Base-by-base conservation (phyloP, 2,113 vertebrate genomes). In the Notiomystis cincta region DNA sequence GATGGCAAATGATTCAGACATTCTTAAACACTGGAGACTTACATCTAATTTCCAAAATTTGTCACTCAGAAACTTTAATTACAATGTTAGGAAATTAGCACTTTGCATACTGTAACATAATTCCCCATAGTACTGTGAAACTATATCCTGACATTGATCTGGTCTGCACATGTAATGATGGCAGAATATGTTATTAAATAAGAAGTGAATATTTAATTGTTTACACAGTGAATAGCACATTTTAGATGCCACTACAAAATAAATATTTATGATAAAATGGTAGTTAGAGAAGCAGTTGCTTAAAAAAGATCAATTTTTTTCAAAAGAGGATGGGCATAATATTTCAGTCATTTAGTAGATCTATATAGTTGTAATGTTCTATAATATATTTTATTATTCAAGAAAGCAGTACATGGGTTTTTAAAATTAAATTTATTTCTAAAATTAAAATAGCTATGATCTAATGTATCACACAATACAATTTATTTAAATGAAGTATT, bases 51-150 rank as follows among this genome's bases (percentile, higher is more conserved):
- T 96, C 93, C 67, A 94, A 96, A 97, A 88, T 97, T 96, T 96
- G 94, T 95, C 95, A 95, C 94, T 93, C 86, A 97, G 95, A 95
- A 95, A 96, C 83, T 95, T 97, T 97, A 97, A 97, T 96, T 97
- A 95, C 96, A 95, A 95, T 95, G 82, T 90, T 97, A 95, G 91
- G 86, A 95, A 95, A 97, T 95, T 93, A 97, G 96, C 89, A 83
- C 76, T 96, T 92, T 92, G 69, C 86, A 83, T 89, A 95, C 86
- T 89, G 76, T 95, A 97, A 81, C 67, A 51, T 81, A 96, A 95
- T 97, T 96, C 96, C 95, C 95, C 33, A 51, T 17, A 87, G 94
- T 44, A 60, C 82, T 40, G 65, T 70, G 89, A 92, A 95, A 86
- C 66, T 86, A 81, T 80, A 93, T 83, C 71, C 89, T 93, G 79